Conservation (phyloP, 2,113 vertebrate species). For the Leucoraja erinaceus region DNA sequence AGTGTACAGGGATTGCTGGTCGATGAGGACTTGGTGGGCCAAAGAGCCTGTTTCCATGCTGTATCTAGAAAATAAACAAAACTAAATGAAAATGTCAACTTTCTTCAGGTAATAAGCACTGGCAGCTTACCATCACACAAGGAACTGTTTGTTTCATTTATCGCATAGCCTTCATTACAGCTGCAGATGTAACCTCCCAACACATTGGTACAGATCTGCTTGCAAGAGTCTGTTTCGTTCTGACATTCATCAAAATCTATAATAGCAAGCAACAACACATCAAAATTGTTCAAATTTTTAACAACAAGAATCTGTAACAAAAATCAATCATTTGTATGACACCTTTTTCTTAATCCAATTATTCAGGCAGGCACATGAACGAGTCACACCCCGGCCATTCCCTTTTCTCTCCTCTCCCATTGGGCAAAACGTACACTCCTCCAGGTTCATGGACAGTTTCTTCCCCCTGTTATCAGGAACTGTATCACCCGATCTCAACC, state of each 20-base stretch:
- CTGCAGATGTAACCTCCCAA: slow-evolving; percentile 35
- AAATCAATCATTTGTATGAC: background rate
- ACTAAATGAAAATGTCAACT: background rate
- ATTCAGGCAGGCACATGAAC: too few species aligned
- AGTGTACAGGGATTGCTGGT: too few species aligned
- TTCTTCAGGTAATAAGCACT: background rate
- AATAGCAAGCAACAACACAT: background rate
- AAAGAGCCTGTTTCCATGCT: too few species aligned
- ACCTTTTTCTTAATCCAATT: background rate
- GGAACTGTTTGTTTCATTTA: background rate
- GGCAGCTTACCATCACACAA: slow-evolving; percentile 5
- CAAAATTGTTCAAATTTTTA: background rate
- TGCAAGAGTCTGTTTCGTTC: background rate
- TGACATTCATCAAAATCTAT: slow-evolving; percentile 32
- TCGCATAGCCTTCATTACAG: slow-evolving; percentile 3
- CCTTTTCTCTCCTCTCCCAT: too few species aligned
- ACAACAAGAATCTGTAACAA: background rate
- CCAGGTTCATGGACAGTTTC: too few species aligned
- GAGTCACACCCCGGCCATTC: too few species aligned
- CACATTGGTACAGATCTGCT: slow-evolving; percentile 37
- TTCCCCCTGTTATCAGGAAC: too few species aligned
- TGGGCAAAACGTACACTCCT: too few species aligned
- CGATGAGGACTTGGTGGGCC: too few species aligned
- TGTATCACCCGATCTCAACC: too few species aligned
- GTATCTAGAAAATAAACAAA: too few species aligned